Percentiles rank a stretch among this genome's conserved stretches.
These are phyloP conservation scores for Zaprionus lachaisei DNA, from an alignment of 1,140 invertebrate genomes.

Conservation along the genomic window DNA sequence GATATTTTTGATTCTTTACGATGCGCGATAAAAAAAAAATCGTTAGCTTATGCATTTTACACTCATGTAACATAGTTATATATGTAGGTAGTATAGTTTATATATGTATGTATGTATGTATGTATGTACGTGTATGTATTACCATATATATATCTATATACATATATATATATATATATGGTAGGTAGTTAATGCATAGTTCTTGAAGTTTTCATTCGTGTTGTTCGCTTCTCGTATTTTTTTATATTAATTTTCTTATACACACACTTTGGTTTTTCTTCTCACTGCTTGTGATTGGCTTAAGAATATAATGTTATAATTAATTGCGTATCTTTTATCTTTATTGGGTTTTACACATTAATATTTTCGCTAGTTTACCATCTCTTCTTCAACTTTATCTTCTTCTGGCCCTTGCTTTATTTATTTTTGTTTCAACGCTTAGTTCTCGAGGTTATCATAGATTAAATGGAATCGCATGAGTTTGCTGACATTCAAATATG, in stretches of 20 bases:
- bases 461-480: conserved; percentile 54
- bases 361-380: conserved; percentile 49
- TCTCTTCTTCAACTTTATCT: neutral
- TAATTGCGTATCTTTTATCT: conserved; percentile 17
- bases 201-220: conserved; percentile 26
- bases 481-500: conserved; percentile 54
- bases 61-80: conserved; percentile 47
- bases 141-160: conserved; percentile 8
- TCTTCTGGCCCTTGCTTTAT: conserved; percentile 16
- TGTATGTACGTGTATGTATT: conserved; percentile 18
- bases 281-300: conserved; percentile 41
- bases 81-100: conserved; percentile 46
- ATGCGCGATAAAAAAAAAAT: conserved; percentile 48
- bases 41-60: conserved; percentile 47
- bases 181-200: conserved; percentile 28
- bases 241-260: conserved; percentile 40
- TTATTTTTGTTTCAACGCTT: conserved; percentile 34
- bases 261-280: conserved; percentile 50
- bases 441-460: conserved; percentile 28
- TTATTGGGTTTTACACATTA: conserved; percentile 41
- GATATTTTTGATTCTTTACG: conserved; percentile 52
- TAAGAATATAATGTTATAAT: conserved; percentile 8
- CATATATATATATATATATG: conserved; percentile 5
- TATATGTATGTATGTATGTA: conserved; percentile 22
- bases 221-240: conserved; percentile 22